Base-by-base conservation (phyloP, 2,797 vertebrate species). In the Sebastes diaconus region DNA sequence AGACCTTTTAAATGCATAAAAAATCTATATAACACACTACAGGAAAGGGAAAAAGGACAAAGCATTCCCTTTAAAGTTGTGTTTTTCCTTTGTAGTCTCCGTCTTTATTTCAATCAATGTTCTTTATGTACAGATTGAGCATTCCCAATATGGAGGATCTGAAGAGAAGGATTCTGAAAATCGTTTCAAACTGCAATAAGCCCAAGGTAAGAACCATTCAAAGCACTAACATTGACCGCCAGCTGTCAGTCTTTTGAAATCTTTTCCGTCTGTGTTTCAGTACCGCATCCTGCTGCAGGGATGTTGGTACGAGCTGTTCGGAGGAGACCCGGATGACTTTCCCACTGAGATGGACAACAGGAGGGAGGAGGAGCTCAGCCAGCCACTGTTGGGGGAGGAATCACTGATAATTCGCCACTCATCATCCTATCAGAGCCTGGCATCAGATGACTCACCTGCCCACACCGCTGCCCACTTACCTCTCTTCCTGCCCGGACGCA, bases 131-230 rank as follows among this genome's bases (percentile, higher is more conserved):
- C 93, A 99, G 99, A 92, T 74, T 99, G 83, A 99, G 99, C 77
- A 97, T 99, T 91, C 95, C 97, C 75, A 99, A 98, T 88, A 95
- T 99, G 96, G 98, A 99, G 81, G 97, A 99, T 64, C 89, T 99
- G 80, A 99, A 99, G 93, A 96, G 84, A 83, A 96, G 95, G 84
- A 96, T 99, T 77, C 91, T 99, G 24, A 96, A 97, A 84, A 97
- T 99, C 69, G 97, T 99, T 24, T 97, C 98, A 42, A 97, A 98
- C 87, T 99, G 98, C 90, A 97, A 94, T 85, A 98, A 97, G 71
- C 98, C 99, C 5, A 99, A 99, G 96, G 99, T 99, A 90, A 87
- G 81, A 59, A n/a, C 3, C 2, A 2, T 4, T 64, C n/a, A 25
- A 13, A 32, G 55, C 24, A 2, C 4, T 18, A 1, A 29, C 20